phyloP scores from a whole-genome alignment of 2,888 invertebrate genomes.

The Agonopterix arenella region DNA sequence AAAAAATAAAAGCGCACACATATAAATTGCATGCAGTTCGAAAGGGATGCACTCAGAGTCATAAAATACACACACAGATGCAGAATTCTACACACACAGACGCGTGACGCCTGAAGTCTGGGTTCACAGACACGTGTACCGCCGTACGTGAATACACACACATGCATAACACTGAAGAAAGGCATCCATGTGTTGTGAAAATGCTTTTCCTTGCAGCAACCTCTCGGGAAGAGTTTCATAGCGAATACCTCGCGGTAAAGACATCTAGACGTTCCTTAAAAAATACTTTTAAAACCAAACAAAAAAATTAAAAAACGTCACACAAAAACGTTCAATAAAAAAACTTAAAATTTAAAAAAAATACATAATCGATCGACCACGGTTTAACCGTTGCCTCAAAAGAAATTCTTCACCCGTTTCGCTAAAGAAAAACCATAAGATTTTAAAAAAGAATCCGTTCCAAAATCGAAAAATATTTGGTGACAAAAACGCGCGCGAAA shows the following conservation, averaged over 20 bases:
- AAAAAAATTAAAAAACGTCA: slow-evolving; percentile 28
- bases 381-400: slow-evolving; percentile 39
- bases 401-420: slow-evolving; percentile 59
- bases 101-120: slow-evolving; percentile 35
- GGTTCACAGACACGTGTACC: slow-evolving; percentile 40
- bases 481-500: slow-evolving; percentile 31
- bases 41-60: slow-evolving; percentile 77
- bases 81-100: slow-evolving; percentile 27
- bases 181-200: slow-evolving; percentile 69
- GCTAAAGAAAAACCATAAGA: slow-evolving; percentile 35
- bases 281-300: slow-evolving; percentile 30
- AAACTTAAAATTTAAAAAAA: slow-evolving; percentile 21
- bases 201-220: slow-evolving; percentile 77
- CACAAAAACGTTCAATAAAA: slow-evolving; percentile 15
- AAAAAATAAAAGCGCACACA: slow-evolving; percentile 70
- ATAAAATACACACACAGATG: slow-evolving; percentile 65
- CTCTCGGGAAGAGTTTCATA: slow-evolving; percentile 76
- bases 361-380: slow-evolving; percentile 49
- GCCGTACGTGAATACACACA: slow-evolving; percentile 45
- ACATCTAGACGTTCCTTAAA: slow-evolving; percentile 61
- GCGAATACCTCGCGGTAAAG: slow-evolving; percentile 78
- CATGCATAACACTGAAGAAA: slow-evolving; percentile 53
- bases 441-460: slow-evolving; percentile 21
- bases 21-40: slow-evolving; percentile 73
- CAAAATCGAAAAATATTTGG: slow-evolving; percentile 31